phyloP scores from a whole-genome alignment of 1,140 invertebrate species.

The Atta colombica region DNA sequence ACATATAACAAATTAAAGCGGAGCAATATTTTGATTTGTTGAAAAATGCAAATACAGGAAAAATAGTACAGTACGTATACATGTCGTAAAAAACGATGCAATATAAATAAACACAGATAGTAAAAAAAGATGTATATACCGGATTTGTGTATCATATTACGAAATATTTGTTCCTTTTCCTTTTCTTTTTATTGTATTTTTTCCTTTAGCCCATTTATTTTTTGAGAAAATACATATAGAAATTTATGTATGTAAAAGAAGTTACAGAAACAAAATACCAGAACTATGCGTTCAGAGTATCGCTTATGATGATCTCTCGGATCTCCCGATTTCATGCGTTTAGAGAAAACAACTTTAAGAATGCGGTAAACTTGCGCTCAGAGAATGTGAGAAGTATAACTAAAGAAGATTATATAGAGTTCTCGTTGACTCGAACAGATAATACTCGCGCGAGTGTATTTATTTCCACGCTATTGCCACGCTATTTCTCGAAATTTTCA shows the following conservation, averaged over 20 bases:
- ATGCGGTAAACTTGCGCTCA: slow-evolving; percentile 17
- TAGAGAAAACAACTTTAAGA: slow-evolving; percentile 17
- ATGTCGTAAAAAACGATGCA: neutral
- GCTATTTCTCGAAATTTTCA: slow-evolving; percentile 50
- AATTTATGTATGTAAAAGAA: neutral
- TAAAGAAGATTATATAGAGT: slow-evolving; percentile 59
- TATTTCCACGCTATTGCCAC: slow-evolving; percentile 51
- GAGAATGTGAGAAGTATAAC: slow-evolving; percentile 26
- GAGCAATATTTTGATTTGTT: slow-evolving; percentile 11
- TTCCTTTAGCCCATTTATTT: neutral
- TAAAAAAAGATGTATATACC: neutral
- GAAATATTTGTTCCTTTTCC: neutral
- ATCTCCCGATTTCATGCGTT: neutral
- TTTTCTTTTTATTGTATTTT: neutral
- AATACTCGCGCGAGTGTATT: slow-evolving; percentile 32
- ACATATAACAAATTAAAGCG: neutral
- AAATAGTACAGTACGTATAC: neutral
- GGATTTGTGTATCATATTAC: neutral
- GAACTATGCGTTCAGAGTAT: neutral
- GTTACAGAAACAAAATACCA: neutral
- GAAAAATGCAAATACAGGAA: neutral
- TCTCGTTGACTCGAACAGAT: neutral
- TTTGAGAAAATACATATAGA: neutral
- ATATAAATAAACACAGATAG: neutral
- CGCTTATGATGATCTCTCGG: neutral